Conservation (phyloP, 2,888 invertebrate species). For the Resseliella maxima region DNA sequence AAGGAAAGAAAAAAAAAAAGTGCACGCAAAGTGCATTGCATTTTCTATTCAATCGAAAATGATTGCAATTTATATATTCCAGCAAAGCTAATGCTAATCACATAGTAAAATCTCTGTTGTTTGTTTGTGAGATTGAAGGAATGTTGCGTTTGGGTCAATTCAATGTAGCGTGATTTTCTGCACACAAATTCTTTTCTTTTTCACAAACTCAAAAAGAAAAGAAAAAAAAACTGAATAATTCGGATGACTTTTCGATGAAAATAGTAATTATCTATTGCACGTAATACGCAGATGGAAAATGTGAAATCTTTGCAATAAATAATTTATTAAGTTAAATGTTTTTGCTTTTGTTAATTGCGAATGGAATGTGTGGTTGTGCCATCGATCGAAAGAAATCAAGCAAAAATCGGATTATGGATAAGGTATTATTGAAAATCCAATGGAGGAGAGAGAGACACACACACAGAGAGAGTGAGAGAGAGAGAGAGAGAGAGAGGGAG, state of each 20-base stretch:
- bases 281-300: not conserved
- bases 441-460: no score
- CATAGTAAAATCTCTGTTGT: no score
- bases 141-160: not conserved
- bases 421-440: no score
- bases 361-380: no score
- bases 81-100: no score
- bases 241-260: constrained; percentile 48
- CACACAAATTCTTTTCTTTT: not conserved
- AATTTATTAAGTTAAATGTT: not conserved
- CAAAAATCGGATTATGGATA: no score
- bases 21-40: constrained; percentile 47
- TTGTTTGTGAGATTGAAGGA: not conserved
- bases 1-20: no score
- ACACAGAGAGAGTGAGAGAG: no score
- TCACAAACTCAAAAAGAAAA: no score
- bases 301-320: not conserved
- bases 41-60: not conserved
- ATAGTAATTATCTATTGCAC: constrained; percentile 15
- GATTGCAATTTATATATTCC: not conserved
- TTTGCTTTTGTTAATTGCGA: not conserved
- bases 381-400: no score
- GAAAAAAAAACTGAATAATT: not conserved
- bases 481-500: no score
- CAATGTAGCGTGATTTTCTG: not conserved